Evolutionary conservation across 2,113 vertebrate genomes (phyloP), one percentile per base, ranked within the genome.

Genomic region (Scomber japonicus): DNA sequence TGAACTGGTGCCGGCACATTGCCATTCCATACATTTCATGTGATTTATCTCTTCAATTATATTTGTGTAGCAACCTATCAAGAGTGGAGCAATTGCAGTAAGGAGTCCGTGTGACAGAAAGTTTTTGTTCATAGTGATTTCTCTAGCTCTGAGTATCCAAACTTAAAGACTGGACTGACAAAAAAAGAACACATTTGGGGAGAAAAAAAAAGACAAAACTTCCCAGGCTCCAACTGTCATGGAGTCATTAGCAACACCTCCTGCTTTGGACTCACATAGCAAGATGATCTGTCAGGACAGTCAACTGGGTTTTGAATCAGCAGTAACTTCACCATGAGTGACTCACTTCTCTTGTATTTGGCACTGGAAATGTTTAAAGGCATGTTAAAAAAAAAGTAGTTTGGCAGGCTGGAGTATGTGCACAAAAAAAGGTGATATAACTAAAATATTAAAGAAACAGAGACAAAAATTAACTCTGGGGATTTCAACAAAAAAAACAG

Each of bases 1-100:
- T 63, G 59, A 70, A 66, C 31, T 19, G 63, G 14, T 81, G 78
- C 44, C 48, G 72, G 44, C 19, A 21, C 13, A 4, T n/a, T 66
- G 21, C 35, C 54, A 35, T 67, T 57, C 68, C n/a, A 30, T 3
- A 30, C 50, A 62, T 68, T 73, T 44, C 13, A 2, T 40, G 17
- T 63, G 59, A 83, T 75, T 78, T 60, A 64, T 74, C 70, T 57
- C 51, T 75, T 64, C 65, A 69, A 69, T 74, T 78, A 69, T 68
- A 50, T 51, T 11, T 3, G 0, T 49, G 19, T 6, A 15, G 40
- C 11, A 44, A 35, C 67, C 60, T 30, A 63, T 70, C 60, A 54
- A 59, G 21, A 70, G 48, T 8, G 19, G 45, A 53, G 61, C 35
- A 2, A 60, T 31, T 19, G 64, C 55, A 3, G 30, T 16, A 2